Conservation (phyloP, 2,797 vertebrate species). For the Novumbra hubbsi region DNA sequence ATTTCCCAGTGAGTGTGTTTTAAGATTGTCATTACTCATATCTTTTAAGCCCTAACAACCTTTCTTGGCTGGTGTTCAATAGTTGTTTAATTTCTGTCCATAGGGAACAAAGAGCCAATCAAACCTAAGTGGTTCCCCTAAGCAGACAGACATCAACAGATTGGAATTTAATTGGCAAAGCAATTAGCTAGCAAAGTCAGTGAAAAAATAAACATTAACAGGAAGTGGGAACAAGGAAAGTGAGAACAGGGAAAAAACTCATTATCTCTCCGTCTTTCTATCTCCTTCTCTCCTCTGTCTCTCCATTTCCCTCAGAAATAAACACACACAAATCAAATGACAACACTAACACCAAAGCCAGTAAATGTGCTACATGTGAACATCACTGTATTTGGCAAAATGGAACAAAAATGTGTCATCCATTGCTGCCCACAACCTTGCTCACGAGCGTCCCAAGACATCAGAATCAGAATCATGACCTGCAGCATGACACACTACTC, state of each 20-base stretch:
- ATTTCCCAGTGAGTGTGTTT: neutral
- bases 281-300: neutral
- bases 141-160: neutral
- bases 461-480: no score
- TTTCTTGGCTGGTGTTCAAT: neutral
- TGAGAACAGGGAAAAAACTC: neutral
- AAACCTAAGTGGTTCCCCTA: neutral
- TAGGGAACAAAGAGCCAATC: neutral
- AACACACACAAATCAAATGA: neutral
- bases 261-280: neutral
- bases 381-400: neutral
- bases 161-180: conserved; percentile 2
- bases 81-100: neutral
- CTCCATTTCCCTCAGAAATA: neutral
- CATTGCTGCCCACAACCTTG: neutral
- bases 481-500: no score
- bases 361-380: neutral
- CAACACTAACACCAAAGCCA: neutral
- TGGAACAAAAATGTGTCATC: neutral
- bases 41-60: neutral
- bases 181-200: neutral
- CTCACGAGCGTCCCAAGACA: neutral
- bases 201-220: neutral
- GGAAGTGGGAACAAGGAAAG: neutral
- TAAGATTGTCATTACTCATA: neutral